These are phyloP conservation scores for Sesia apiformis DNA, from an alignment of 2,888 invertebrate species.

Conservation along the genomic window DNA sequence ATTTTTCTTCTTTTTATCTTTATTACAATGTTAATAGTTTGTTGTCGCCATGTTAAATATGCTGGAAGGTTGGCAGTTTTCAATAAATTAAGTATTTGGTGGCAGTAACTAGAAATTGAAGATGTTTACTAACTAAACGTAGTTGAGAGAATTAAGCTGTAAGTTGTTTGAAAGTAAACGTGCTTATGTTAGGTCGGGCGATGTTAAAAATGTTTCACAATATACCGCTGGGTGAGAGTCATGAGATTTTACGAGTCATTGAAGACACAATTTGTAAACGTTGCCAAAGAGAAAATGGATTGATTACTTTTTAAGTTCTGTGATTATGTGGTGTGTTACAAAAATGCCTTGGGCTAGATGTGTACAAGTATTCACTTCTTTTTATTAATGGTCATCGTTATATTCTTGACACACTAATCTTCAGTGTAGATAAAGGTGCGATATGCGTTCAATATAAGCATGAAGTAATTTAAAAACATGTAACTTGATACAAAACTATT, in stretches of 20 bases:
- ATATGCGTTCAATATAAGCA: not conserved
- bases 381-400: constrained; percentile 51
- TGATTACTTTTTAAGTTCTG: constrained; percentile 71
- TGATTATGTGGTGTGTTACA: constrained; percentile 51
- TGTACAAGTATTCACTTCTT: constrained; percentile 30
- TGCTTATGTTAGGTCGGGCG: constrained; percentile 23
- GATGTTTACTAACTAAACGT: no score
- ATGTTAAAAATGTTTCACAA: constrained; percentile 51
- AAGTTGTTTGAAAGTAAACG: constrained; percentile 29
- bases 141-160: not conserved
- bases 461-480: no score
- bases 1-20: not conserved
- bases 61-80: no score
- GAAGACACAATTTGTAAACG: constrained; percentile 61
- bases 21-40: not conserved
- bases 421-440: not conserved
- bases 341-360: constrained; percentile 48
- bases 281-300: constrained; percentile 65
- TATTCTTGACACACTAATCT: constrained; percentile 28
- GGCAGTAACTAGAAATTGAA: no score
- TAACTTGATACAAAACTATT: no score
- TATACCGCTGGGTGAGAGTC: constrained; percentile 44
- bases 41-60: not conserved
- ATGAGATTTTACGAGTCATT: constrained; percentile 62
- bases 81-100: no score